Percentiles rank a stretch among this genome's conserved stretches.
Evolutionary conservation across 1,140 invertebrate species (phyloP).

Genomic region (Pseudomyrmex concolor): DNA sequence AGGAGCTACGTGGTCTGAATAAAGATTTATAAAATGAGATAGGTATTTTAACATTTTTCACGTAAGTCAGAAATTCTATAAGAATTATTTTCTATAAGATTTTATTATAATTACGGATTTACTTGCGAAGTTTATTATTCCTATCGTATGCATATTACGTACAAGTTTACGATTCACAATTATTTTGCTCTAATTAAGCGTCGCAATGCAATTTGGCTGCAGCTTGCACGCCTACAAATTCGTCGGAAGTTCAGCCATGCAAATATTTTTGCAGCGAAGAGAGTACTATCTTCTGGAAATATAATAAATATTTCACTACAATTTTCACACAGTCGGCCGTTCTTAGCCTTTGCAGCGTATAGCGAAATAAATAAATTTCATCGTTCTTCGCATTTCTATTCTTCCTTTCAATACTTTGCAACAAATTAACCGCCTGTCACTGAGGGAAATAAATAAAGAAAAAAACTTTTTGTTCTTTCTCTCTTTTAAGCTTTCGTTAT

Average conservation of each 20-base stretch:
- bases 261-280: conserved; percentile 21
- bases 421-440: conserved; percentile 44
- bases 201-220: conserved; percentile 30
- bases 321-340: conserved; percentile 7
- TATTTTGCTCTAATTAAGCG: conserved; percentile 56
- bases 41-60: neutral
- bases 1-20: conserved; percentile 6
- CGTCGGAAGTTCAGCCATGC: conserved; percentile 31
- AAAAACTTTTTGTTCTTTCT: neutral
- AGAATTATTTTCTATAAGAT: neutral
- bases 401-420: conserved; percentile 35
- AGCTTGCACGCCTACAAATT: conserved; percentile 43
- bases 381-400: conserved; percentile 25
- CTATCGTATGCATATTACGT: neutral
- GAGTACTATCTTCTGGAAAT: conserved; percentile 40
- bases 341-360: conserved; percentile 35
- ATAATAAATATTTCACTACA: conserved; percentile 54
- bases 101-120: no score
- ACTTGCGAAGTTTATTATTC: no score
- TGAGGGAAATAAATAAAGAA: neutral
- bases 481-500: conserved; percentile 27
- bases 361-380: conserved; percentile 25
- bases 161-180: conserved; percentile 5
- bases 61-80: neutral
- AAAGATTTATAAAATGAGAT: conserved; percentile 15